Evolutionary conservation across 2,888 invertebrate genomes (phyloP).

Genomic region (Oligia strigilis): DNA sequence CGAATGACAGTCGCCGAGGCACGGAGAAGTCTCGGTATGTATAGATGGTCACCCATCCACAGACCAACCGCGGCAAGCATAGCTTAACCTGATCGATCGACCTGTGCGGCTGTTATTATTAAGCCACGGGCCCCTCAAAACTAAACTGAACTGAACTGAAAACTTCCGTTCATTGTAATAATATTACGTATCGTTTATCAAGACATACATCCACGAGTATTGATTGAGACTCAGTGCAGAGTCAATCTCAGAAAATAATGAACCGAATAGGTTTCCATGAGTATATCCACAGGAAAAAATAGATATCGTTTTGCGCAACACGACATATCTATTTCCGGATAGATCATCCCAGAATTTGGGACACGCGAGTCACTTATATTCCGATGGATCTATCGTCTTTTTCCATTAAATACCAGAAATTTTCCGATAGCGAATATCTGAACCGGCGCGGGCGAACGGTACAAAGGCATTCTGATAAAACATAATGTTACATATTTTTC

Average conservation of each 20-base stretch:
- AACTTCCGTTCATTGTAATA: neutral
- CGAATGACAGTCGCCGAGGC: too few relatives aligned
- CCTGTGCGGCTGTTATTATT: too few relatives aligned
- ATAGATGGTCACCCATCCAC: too few relatives aligned
- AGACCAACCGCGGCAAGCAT: too few relatives aligned
- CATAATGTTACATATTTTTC: slow-evolving; percentile 58
- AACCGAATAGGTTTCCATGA: neutral
- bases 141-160: too few relatives aligned
- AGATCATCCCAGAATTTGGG: neutral
- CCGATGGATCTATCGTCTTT: neutral
- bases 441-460: neutral
- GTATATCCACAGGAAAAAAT: neutral
- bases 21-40: too few relatives aligned
- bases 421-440: slow-evolving; percentile 37
- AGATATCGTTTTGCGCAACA: neutral
- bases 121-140: too few relatives aligned
- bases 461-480: slow-evolving; percentile 51
- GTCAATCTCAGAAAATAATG: neutral
- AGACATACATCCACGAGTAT: slow-evolving; percentile 1
- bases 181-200: neutral
- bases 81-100: too few relatives aligned
- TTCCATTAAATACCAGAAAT: slow-evolving; percentile 24
- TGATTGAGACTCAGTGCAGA: neutral
- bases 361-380: slow-evolving; percentile 2
- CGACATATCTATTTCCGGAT: slow-evolving; percentile 13